Base-by-base conservation (phyloP, 1,140 invertebrate species). In the Drosophila seguyi region DNA sequence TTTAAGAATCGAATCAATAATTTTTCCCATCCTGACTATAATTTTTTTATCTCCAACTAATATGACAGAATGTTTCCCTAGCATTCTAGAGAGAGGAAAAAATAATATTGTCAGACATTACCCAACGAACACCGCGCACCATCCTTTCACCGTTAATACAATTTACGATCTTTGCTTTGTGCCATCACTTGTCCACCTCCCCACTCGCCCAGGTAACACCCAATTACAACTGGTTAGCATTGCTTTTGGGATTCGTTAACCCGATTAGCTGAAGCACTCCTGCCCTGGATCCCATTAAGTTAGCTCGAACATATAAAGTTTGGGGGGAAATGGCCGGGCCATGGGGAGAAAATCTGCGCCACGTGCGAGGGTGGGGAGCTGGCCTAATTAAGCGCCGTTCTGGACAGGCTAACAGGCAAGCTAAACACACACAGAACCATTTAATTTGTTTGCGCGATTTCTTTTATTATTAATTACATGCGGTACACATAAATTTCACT, bases 381-480 rank as follows among this genome's bases (percentile, higher is more conserved):
- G 74, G 47, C 69, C 79, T 79, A 87, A 86, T 86, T 82, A 82
- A 25, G 56, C 63, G 34, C 45, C 45, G 74, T 84, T 67, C 47
- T 38, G 57, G 41, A 42, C 66, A 60, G 56, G 79, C 74, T 57
- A 71, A 78, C 60, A 66, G 47, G 63, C 67, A 48, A 72, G 66
- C 59, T 73, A 72, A 58, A 42, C 69, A 72, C 66, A 74, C 71
- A 73, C 71, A 73, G 44, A 74, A 29, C 69, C 69, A 78, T 78
- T 78, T 71, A 66, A 59, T 86, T 84, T 60, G 75, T 65, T 73
- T 53, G 53, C 47, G 38, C 27, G 48, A 77, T 79, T 88, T 72
- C 56, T 66, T 83, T 73, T 68, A 87, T 82, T 83, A 87, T 87
- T 86, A 75, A 87, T 86, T 79, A 72, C 55, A 73, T 53, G 56